Conservation (phyloP, 2,888 invertebrate species). For the Mythimna vitellina region DNA sequence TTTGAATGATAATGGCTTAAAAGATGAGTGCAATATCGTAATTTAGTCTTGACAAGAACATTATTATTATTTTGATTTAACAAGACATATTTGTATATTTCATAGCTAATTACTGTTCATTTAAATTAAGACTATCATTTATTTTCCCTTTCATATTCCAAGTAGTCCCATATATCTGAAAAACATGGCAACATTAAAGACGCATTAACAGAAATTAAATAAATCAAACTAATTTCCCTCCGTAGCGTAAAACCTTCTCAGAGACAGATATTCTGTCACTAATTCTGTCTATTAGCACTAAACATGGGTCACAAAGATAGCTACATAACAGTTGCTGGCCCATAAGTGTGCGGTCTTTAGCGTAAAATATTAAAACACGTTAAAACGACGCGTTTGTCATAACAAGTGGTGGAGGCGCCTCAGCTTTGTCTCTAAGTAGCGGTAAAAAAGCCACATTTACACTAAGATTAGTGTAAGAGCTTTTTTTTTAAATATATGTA, state of each 20-base stretch:
- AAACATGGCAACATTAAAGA: constrained; percentile 13
- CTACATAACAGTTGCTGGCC: not conserved
- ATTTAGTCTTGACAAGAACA: constrained; percentile 15
- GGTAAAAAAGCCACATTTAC: not conserved
- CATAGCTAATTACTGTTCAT: constrained; percentile 5
- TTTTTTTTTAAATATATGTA: too few species aligned
- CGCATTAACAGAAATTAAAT: constrained; percentile 21
- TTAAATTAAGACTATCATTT: constrained; percentile 2
- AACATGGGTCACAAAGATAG: constrained; percentile 2
- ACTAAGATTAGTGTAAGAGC: too few species aligned
- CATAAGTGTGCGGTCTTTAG: not conserved
- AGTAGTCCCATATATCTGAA: not conserved
- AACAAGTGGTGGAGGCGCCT: not conserved
- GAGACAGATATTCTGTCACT: not conserved
- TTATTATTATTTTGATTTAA: constrained; percentile 3
- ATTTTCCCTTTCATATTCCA: constrained; percentile 21
- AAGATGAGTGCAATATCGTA: constrained; percentile 8
- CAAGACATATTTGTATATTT: not conserved
- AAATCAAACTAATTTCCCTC: constrained; percentile 12
- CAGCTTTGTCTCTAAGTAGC: constrained; percentile 1
- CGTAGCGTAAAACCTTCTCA: constrained; percentile 5
- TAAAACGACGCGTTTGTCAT: constrained; percentile 22
- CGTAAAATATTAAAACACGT: constrained; percentile 25
- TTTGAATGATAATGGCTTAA: constrained; percentile 26
- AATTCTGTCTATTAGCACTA: constrained; percentile 9